These are phyloP conservation scores for Dasypogon diadema DNA, from an alignment of 2,888 invertebrate genomes.

Conservation along the genomic window DNA sequence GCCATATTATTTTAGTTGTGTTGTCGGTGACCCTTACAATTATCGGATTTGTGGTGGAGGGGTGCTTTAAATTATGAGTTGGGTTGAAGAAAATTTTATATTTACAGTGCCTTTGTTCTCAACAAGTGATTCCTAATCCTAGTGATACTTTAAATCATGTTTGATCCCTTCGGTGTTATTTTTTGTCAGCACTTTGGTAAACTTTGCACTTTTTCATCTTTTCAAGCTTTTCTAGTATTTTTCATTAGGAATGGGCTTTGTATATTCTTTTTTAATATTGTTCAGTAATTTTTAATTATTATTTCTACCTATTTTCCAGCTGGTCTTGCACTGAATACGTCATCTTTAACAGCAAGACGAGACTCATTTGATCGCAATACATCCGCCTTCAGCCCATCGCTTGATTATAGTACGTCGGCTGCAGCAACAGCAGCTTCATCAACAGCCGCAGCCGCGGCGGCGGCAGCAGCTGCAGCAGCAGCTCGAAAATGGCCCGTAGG, in stretches of 20 bases:
- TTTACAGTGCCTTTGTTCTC: too few relatives aligned
- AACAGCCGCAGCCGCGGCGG: slow-evolving; percentile 65
- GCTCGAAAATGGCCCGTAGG: slow-evolving; percentile 71
- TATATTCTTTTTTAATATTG: background rate
- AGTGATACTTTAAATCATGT: background rate
- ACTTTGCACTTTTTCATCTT: background rate
- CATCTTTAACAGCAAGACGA: slow-evolving; percentile 77
- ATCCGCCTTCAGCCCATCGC: slow-evolving; percentile 80
- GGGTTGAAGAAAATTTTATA: background rate
- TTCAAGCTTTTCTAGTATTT: background rate
- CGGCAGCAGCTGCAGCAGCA: slow-evolving; percentile 63
- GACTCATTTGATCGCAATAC: slow-evolving; percentile 85
- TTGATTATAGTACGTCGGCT: slow-evolving; percentile 74
- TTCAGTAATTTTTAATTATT: too few relatives aligned
- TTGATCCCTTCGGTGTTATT: background rate
- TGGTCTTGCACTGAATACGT: slow-evolving; percentile 76
- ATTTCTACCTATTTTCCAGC: slow-evolving; percentile 26
- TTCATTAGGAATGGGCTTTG: background rate
- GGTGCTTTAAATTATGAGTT: background rate
- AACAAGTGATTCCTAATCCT: too few relatives aligned
- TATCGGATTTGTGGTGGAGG: too few relatives aligned
- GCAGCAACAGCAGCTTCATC: slow-evolving; percentile 66
- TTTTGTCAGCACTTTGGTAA: background rate
- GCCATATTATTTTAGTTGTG: too few relatives aligned
- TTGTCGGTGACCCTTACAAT: too few relatives aligned